These are phyloP conservation scores for Cephus runcator DNA, from an alignment of 2,888 invertebrate genomes.

Conservation along the genomic window DNA sequence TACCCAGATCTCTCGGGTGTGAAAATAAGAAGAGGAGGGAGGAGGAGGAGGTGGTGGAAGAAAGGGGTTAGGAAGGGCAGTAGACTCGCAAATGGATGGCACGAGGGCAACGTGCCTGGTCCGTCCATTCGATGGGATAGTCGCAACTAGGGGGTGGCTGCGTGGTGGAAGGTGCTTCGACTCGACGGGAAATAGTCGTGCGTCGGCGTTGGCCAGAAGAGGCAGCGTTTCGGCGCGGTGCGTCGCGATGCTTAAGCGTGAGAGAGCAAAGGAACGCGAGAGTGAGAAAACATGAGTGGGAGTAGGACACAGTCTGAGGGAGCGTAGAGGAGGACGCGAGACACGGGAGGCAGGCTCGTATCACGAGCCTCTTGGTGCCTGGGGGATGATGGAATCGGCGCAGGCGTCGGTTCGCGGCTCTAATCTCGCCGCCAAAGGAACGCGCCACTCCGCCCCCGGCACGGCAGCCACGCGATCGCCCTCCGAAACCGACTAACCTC, in stretches of 20 bases:
- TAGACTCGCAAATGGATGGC: conserved; percentile 13
- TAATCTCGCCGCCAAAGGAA: conserved; percentile 59
- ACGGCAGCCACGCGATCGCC: conserved; percentile 50
- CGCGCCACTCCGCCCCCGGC: conserved; percentile 61
- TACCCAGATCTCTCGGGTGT: conserved; percentile 25
- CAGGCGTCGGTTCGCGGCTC: conserved; percentile 57
- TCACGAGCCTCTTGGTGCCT: conserved; percentile 3
- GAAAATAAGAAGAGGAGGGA: conserved; percentile 13
- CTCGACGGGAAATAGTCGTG: conserved; percentile 20
- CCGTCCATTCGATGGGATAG: background rate
- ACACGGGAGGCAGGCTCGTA: background rate
- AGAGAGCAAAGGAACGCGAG: background rate
- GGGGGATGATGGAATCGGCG: conserved; percentile 38
- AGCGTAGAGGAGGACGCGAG: background rate
- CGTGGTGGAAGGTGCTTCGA: background rate
- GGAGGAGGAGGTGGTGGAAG: background rate
- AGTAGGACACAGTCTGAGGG: background rate
- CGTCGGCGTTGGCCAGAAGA: conserved; percentile 17
- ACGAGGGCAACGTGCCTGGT: conserved; percentile 27
- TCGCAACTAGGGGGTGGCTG: background rate
- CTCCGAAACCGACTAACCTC: conserved; percentile 57
- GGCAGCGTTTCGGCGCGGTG: background rate
- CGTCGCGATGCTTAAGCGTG: background rate
- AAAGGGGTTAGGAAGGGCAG: conserved; percentile 15
- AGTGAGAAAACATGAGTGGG: background rate